A percentile compares a stretch with the other conserved stretches of the same genome.
These are phyloP conservation scores for Scyliorhinus canicula DNA, from an alignment of 2,797 vertebrate species.

Conservation along the genomic window DNA sequence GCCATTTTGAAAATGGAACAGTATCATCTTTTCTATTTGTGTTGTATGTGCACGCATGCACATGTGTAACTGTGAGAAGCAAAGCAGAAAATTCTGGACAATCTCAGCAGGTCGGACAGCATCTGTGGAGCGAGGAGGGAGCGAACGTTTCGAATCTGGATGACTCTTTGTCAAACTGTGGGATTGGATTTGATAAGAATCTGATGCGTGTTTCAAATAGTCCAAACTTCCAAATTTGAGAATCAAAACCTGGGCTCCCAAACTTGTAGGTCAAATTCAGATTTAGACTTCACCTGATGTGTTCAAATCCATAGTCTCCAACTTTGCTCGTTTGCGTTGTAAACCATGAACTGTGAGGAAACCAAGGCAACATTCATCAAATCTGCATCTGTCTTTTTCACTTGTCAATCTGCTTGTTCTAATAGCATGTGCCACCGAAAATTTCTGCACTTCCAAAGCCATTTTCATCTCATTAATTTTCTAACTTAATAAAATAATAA, in stretches of 20 bases:
- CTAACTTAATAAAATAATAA: background rate
- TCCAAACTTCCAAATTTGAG: background rate
- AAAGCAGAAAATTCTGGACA: no score
- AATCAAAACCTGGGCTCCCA: background rate
- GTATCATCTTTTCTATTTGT: background rate
- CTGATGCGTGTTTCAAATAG: background rate
- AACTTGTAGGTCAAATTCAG: background rate
- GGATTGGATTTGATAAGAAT: background rate
- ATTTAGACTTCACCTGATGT: background rate
- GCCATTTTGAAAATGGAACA: background rate
- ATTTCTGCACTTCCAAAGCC: background rate
- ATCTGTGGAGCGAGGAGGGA: no score
- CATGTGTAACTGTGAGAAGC: no score
- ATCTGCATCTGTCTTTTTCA: background rate
- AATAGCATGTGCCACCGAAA: background rate
- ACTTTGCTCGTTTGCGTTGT: background rate
- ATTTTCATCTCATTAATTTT: constrained; percentile 14
- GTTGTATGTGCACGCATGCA: background rate
- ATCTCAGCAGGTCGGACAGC: no score
- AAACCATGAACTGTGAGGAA: background rate
- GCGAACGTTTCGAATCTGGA: no score
- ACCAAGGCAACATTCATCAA: background rate
- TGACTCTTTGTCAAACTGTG: no score
- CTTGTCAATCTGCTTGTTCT: background rate
- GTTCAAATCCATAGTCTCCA: background rate